Percentiles rank a stretch among this genome's conserved stretches.
phyloP scores from a whole-genome alignment of 2,888 invertebrate species.

The Acrocera orbiculus region DNA sequence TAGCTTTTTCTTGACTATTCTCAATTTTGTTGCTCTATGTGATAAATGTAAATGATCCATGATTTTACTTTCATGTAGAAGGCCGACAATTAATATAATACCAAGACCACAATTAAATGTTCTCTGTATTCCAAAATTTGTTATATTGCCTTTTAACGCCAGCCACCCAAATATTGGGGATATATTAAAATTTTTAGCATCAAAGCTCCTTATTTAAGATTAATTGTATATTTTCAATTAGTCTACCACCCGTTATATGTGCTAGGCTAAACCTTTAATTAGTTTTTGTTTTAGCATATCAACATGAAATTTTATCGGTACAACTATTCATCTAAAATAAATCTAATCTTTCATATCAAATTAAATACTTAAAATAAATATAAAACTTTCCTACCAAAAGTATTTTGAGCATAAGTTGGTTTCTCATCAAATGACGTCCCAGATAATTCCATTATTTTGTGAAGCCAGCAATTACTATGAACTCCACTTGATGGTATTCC shows the following conservation, averaged over 20 bases:
- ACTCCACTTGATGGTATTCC: constrained; percentile 83
- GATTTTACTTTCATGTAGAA: constrained; percentile 38
- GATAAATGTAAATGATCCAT: constrained; percentile 24
- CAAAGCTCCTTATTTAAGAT: constrained; percentile 57
- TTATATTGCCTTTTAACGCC: constrained; percentile 51
- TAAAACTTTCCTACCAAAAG: constrained; percentile 60
- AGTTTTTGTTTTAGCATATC: too few species aligned
- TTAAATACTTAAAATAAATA: too few species aligned
- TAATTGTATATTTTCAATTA: constrained; percentile 80
- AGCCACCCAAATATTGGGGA: constrained; percentile 63
- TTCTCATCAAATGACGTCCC: constrained; percentile 46
- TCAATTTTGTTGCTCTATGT: constrained; percentile 43
- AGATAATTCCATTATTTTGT: constrained; percentile 59
- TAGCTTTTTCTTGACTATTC: too few species aligned
- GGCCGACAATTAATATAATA: constrained; percentile 58
- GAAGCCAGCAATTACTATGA: constrained; percentile 91
- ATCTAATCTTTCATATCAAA: too few species aligned
- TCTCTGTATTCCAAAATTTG: constrained; percentile 65
- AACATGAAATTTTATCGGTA: too few species aligned
- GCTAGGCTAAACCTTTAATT: constrained; percentile 81
- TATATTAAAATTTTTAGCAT: constrained; percentile 60
- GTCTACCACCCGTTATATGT: constrained; percentile 93
- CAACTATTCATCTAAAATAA: too few species aligned
- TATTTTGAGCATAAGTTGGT: constrained; percentile 57
- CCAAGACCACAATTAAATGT: constrained; percentile 96